phyloP scores from a whole-genome alignment of 2,113 vertebrate genomes.

The Scartelaos histophorus region DNA sequence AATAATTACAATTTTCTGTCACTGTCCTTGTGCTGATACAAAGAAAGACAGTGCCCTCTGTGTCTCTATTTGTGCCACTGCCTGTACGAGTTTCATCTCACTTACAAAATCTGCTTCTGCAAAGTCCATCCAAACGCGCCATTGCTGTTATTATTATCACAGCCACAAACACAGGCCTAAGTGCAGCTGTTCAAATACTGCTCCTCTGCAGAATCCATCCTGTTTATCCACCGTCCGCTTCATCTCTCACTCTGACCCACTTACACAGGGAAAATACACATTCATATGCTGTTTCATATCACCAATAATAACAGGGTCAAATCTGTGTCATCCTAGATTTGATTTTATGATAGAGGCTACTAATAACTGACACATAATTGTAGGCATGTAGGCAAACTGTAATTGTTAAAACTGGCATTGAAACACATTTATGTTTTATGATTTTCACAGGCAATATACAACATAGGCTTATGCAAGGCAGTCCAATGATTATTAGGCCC shows the following conservation, averaged over 20 bases:
- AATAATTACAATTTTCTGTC: not conserved
- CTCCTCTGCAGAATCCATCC: not conserved
- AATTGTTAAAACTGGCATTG: not conserved
- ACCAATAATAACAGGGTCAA: constrained; percentile 13
- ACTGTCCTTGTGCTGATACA: constrained; percentile 38
- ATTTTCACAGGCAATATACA: not conserved
- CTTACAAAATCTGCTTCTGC: not conserved
- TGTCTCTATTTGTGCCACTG: not conserved
- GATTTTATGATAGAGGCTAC: not conserved
- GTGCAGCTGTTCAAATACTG: not conserved
- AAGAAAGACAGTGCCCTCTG: constrained; percentile 36
- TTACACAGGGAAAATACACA: constrained; percentile 54
- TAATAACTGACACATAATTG: not conserved
- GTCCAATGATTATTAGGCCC: not conserved
- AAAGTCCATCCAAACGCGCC: not conserved
- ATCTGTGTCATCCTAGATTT: not conserved
- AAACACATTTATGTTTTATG: not conserved
- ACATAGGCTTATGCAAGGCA: not conserved
- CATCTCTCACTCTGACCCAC: constrained; percentile 67
- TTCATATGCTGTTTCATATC: constrained; percentile 29
- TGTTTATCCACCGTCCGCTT: constrained; percentile 35
- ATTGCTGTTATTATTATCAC: not conserved
- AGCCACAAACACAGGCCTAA: not conserved
- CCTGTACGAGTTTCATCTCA: constrained; percentile 20
- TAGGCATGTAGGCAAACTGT: too few relatives aligned